Evolutionary conservation across 2,113 vertebrate genomes (phyloP).

Genomic region (Perca fluviatilis): DNA sequence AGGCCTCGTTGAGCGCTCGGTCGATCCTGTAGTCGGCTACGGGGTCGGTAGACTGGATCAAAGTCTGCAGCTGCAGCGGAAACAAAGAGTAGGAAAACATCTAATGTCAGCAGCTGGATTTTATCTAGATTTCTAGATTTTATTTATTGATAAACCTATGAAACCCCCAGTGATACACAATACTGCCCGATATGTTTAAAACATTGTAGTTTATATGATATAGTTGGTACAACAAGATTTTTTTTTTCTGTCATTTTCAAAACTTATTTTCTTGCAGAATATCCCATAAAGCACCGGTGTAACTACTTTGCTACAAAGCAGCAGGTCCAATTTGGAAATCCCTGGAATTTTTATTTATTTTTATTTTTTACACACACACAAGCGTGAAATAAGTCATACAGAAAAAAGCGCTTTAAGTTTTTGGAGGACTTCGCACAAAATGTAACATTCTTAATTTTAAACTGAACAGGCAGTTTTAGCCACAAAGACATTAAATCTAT

Average conservation of each 20-base stretch:
- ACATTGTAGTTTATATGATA: too few relatives aligned
- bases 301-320: not conserved
- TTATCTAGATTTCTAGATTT: not conserved
- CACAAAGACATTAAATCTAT: not conserved
- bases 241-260: not conserved
- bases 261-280: not conserved
- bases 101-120: not conserved
- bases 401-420: not conserved
- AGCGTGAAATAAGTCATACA: not conserved
- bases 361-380: too few relatives aligned
- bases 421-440: not conserved
- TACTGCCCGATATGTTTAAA: too few relatives aligned
- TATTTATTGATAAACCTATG: not conserved
- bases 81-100: not conserved
- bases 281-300: not conserved
- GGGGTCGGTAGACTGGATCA: conserved; percentile 96
- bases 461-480: not conserved
- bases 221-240: not conserved
- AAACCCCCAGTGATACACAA: too few relatives aligned
- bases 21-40: conserved; percentile 97
- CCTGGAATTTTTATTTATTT: too few relatives aligned
- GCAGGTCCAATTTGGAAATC: not conserved
- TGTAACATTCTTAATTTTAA: not conserved
- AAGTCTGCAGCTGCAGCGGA: conserved; percentile 89
- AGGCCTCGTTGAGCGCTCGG: conserved; percentile 95